Percentiles rank a stretch among this genome's conserved stretches.
phyloP scores from a whole-genome alignment of 2,888 invertebrate genomes.

The Hybos culiciformis region DNA sequence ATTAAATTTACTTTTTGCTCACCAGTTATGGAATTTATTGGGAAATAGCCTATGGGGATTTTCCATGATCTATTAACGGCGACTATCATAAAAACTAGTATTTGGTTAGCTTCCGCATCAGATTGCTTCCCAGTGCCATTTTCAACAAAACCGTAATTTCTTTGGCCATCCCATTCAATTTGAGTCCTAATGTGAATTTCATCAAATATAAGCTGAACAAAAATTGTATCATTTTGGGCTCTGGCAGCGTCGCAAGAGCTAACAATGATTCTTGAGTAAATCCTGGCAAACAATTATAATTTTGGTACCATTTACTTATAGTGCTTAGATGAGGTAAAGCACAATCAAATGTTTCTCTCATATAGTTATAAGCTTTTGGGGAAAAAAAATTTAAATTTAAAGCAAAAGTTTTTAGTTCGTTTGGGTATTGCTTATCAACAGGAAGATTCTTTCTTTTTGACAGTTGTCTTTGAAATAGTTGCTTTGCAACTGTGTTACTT shows the following conservation, averaged over 20 bases:
- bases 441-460: too few relatives aligned
- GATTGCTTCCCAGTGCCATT: neutral
- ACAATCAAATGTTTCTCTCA: neutral
- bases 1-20: neutral
- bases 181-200: constrained; percentile 1
- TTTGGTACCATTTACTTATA: neutral
- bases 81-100: too few relatives aligned
- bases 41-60: too few relatives aligned
- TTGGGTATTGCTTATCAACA: neutral
- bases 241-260: neutral
- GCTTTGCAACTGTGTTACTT: too few relatives aligned
- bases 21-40: neutral
- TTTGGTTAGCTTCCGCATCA: too few relatives aligned
- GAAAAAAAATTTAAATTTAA: constrained; percentile 5
- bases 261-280: neutral
- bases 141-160: neutral
- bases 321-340: constrained; percentile 4
- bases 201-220: too few relatives aligned
- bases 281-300: neutral
- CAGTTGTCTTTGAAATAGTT: too few relatives aligned
- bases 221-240: too few relatives aligned
- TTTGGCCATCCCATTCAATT: constrained; percentile 2
- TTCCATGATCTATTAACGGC: too few relatives aligned
- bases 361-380: neutral
- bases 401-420: constrained; percentile 2